Base-by-base conservation (phyloP, 2,113 vertebrate genomes). In the Ceuthmochares aereus region DNA sequence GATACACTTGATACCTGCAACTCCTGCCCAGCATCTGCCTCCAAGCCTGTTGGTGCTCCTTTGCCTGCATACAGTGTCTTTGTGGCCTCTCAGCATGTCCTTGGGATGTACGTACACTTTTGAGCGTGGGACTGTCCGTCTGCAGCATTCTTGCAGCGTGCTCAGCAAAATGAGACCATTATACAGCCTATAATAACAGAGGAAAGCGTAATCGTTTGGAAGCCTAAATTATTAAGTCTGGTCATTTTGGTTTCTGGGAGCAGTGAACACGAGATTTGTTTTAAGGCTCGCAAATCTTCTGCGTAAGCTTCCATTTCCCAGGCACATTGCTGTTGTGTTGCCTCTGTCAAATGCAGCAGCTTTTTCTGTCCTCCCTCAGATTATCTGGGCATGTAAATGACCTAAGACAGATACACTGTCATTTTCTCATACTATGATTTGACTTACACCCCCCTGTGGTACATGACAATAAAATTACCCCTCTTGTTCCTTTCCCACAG, bases 361-460 rank as follows among this genome's bases (percentile, higher is more conserved):
- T 90, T 66, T 88, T 87, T 51, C 84, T 89, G 85, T 83, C 91
- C 92, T 95, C 96, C 82, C 93, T 59, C 90, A 74, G 90, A 96
- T 96, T 91, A 94, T 92, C 90, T 10, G 64, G 90, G 85, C 95
- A 90, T 94, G 93, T 82, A 96, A 97, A 96, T 97, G 92, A 91
- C 91, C 95, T 66, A 66, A 94, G 85, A 92, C 87, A 95, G 75
- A 88, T 87, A 95, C 68, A 80, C 87, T 96, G 93, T 87, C 93
- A 95, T 97, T 96, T 96, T 93, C 93, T 92, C 96, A 91, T 93
- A 94, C 96, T 96, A 93, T 62, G 93, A 93, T 95, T 97, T 96
- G 93, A 58, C 91, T 93, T 88, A 91, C 91, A 95, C 82, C 82
- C 88, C 94, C 87, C 90, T 85, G 78, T n/a, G 56, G 92, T 92